Base-by-base conservation (phyloP, 2,113 vertebrate genomes). In the Oenanthe oenanthe region DNA sequence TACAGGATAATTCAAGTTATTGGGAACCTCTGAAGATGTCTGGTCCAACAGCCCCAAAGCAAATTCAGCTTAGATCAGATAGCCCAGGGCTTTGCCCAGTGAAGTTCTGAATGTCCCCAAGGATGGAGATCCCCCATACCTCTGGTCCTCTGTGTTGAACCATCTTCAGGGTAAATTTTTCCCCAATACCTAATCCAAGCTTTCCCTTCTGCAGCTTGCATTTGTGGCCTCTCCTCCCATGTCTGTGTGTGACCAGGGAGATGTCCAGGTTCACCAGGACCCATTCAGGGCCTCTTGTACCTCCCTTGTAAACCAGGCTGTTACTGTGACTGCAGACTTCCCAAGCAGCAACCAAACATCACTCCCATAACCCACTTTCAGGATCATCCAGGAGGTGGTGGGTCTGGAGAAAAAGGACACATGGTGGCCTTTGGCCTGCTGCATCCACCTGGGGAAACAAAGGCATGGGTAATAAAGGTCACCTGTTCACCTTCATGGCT, bases 221-320 rank as follows among this genome's bases (percentile, higher is more conserved):
- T 60, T 71, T 2, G 1, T 25, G 0, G 0, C 13, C 14, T 74
- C 26, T 86, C 56, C 29, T 91, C 43, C 50, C 42, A 1, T 2
- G 29, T 22, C 47, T 80, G 42, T 80, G 43, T 38, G 47, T 16
- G 38, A 21, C 14, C 21, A 31, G 15, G 21, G 51, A 43, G 13
- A 32, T 20, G 16, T 40, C 18, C 51, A 54, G 29, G 16, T 32
- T 6, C 25, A 15, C 36, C 47, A 80, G 31, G 54, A 67, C 11
- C 15, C 84, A 22, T 10, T 51, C 58, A 57, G 60, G 32, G 17
- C 24, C 57, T 71, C 17, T 7, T 51, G 34, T 51, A 48, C 18
- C 25, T 58, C 10, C 12, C 47, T 62, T 42, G 38, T n/a, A 58
- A 92, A 7, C 5, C 29, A 79, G 48, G 40, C 3, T n/a, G 7